A percentile compares a stretch with the other conserved stretches of the same genome.
These are phyloP conservation scores for Tapera naevia DNA, from an alignment of 2,797 vertebrate genomes.

Conservation along the genomic window DNA sequence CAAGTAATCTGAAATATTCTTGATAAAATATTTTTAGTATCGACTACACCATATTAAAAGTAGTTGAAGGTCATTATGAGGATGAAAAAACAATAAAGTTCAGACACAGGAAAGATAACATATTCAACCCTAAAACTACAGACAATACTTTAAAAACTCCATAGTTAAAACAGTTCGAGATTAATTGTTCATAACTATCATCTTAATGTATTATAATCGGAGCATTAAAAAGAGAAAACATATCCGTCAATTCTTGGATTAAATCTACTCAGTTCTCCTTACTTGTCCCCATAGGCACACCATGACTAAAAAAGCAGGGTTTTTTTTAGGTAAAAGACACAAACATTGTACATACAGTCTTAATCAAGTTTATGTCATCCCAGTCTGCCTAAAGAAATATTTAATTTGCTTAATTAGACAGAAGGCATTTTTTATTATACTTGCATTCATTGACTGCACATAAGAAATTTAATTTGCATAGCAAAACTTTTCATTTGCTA, in stretches of 20 bases:
- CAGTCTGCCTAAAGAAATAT: background rate
- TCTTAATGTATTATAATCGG: background rate
- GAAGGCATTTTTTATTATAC: background rate
- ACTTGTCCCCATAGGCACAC: background rate
- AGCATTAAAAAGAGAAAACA: background rate
- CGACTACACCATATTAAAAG: background rate
- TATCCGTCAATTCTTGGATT: background rate
- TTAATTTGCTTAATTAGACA: background rate
- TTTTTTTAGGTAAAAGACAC: background rate
- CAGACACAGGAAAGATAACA: background rate
- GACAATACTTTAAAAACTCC: background rate
- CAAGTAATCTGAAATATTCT: conserved; percentile 63
- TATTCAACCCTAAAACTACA: background rate
- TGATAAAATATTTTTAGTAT: conserved; percentile 74
- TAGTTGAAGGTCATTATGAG: conserved; percentile 63
- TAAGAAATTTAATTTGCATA: background rate
- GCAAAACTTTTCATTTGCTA: background rate
- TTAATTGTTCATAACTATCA: background rate
- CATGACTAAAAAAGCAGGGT: background rate
- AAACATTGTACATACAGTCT: background rate
- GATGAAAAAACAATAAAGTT: background rate
- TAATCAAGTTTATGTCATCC: background rate
- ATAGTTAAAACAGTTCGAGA: background rate
- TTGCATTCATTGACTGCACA: background rate
- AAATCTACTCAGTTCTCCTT: background rate